Conservation (phyloP, 2,797 vertebrate genomes). For the Orientallactaga sibirica region DNA sequence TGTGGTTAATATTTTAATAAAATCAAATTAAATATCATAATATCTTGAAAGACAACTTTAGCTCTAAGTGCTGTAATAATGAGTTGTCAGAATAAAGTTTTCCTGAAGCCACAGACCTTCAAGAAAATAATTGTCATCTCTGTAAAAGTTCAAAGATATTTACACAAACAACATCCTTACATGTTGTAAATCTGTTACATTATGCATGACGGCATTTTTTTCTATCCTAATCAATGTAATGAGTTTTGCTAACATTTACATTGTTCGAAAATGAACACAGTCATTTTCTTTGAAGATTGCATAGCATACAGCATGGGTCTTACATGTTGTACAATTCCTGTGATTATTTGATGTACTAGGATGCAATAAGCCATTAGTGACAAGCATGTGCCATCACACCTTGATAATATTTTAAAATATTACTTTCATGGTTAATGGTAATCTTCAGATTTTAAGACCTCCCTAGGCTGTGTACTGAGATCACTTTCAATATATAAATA, state of each 20-base stretch:
- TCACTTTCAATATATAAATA: too few relatives aligned
- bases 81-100: conserved; percentile 63
- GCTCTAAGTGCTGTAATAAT: conserved; percentile 59
- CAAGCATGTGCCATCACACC: not conserved
- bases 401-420: too few relatives aligned
- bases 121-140: conserved; percentile 45
- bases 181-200: conserved; percentile 58
- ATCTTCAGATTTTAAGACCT: too few relatives aligned
- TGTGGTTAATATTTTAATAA: conserved; percentile 77
- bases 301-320: not conserved
- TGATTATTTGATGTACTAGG: not conserved
- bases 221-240: conserved; percentile 59
- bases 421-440: too few relatives aligned
- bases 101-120: conserved; percentile 17
- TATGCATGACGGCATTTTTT: conserved; percentile 69
- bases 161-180: conserved; percentile 33
- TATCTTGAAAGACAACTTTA: conserved; percentile 61
- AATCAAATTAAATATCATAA: conserved; percentile 76
- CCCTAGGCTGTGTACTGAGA: too few relatives aligned
- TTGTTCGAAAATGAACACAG: conserved; percentile 49
- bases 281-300: not conserved
- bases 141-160: conserved; percentile 58
- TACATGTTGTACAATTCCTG: not conserved
- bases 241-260: conserved; percentile 63
- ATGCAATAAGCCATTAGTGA: not conserved